Conservation (phyloP, 2,797 vertebrate genomes). For the Crenichthys baileyi region DNA sequence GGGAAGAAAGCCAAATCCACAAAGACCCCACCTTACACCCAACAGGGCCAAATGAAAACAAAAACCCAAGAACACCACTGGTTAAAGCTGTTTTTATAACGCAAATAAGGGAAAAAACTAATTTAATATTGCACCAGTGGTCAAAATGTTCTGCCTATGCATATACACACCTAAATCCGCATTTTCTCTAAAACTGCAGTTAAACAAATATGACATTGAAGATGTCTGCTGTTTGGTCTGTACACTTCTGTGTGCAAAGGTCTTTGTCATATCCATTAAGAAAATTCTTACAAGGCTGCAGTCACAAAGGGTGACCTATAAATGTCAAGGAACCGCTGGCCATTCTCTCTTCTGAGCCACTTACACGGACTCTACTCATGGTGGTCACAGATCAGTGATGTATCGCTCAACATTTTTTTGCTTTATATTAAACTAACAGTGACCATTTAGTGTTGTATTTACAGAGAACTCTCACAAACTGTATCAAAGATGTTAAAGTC, state of each 20-base stretch:
- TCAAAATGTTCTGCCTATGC: neutral
- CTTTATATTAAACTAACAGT: neutral
- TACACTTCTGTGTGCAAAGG: conserved; percentile 21
- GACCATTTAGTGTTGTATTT: conserved; percentile 14
- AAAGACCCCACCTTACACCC: neutral
- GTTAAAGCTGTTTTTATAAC: neutral
- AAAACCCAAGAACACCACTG: neutral
- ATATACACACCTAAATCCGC: conserved; percentile 3
- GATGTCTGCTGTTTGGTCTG: neutral
- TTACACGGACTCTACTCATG: conserved; percentile 25
- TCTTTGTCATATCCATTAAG: conserved; percentile 39
- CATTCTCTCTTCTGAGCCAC: conserved; percentile 38
- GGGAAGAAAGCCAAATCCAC: neutral
- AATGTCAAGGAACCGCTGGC: conserved; percentile 57
- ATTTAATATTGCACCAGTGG: neutral
- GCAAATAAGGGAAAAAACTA: neutral
- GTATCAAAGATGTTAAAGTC: conserved; percentile 37
- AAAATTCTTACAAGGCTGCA: conserved; percentile 41
- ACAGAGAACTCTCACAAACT: conserved; percentile 12
- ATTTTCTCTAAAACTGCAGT: neutral
- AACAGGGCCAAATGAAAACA: neutral
- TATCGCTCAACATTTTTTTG: conserved; percentile 1
- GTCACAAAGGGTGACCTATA: conserved; percentile 57
- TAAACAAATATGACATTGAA: conserved; percentile 8
- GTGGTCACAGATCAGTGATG: conserved; percentile 27